phyloP scores from a whole-genome alignment of 2,888 invertebrate species.

The Tromatobia lineatoria region DNA sequence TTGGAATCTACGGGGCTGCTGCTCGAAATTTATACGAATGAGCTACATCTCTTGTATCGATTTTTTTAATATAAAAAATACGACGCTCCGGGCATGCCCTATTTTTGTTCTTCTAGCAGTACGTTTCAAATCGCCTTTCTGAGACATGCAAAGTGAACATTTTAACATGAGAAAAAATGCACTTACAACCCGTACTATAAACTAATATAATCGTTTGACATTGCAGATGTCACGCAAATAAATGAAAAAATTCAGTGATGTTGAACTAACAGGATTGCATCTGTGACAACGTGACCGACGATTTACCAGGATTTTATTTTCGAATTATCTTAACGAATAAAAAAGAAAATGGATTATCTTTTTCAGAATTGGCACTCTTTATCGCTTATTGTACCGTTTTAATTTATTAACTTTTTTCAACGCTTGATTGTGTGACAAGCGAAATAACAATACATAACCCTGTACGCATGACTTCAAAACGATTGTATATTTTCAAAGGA shows the following conservation, averaged over 20 bases:
- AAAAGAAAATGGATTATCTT: constrained; percentile 27
- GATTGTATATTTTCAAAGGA: constrained; percentile 11
- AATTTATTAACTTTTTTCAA: constrained; percentile 50
- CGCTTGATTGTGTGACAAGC: constrained; percentile 60
- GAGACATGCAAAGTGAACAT: background rate
- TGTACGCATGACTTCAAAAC: constrained; percentile 29
- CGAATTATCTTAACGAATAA: constrained; percentile 23
- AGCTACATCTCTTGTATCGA: background rate
- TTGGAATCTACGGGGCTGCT: constrained; percentile 6
- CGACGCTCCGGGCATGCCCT: background rate
- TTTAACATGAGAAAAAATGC: constrained; percentile 17
- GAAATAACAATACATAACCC: constrained; percentile 68
- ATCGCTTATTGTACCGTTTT: constrained; percentile 59
- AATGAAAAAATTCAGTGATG: constrained; percentile 15
- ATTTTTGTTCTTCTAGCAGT: background rate
- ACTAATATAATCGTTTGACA: constrained; percentile 45
- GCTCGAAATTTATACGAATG: constrained; percentile 17
- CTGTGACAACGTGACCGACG: constrained; percentile 19
- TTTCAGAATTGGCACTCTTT: constrained; percentile 69
- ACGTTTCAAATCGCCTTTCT: background rate
- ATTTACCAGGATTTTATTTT: constrained; percentile 16
- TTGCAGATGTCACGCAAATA: constrained; percentile 44
- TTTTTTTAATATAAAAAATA: background rate
- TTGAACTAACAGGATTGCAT: constrained; percentile 19
- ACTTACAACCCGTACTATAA: constrained; percentile 1